Evolutionary conservation across 2,113 vertebrate genomes (phyloP).

Genomic region (Silurus glanis): DNA sequence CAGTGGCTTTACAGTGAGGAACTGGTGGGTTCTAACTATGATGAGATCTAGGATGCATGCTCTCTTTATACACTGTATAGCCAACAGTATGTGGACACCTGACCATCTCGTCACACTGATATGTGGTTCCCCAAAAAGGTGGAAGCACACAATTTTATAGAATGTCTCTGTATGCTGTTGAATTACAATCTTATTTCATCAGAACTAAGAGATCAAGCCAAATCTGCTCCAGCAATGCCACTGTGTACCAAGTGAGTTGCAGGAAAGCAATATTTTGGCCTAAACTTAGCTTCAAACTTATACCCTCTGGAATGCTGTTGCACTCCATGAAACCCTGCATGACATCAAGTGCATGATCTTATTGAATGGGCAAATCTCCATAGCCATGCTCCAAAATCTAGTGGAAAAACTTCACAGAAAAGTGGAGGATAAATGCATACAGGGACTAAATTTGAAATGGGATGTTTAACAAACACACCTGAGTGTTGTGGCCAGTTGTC

Average conservation of each 20-base stretch:
- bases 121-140: neutral
- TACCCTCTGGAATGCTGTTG: neutral
- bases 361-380: neutral
- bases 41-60: neutral
- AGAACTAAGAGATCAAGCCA: neutral
- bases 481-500: neutral
- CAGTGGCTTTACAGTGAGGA: slow-evolving; percentile 51
- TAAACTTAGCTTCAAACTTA: no score
- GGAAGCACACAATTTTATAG: neutral
- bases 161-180: neutral
- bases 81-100: neutral
- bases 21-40: slow-evolving; percentile 39
- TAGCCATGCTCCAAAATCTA: neutral
- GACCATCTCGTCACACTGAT: no score
- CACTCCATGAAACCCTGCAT: neutral
- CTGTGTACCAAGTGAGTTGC: neutral
- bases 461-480: neutral
- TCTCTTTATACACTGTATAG: neutral
- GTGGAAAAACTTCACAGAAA: neutral
- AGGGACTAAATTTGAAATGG: neutral
- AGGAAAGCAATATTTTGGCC: no score
- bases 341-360: neutral
- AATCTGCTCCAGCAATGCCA: neutral
- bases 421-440: neutral
- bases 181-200: neutral